A percentile compares a stretch with the other conserved stretches of the same genome.
Conservation (phyloP, 1,140 invertebrate species). For the Anastrepha obliqua region DNA sequence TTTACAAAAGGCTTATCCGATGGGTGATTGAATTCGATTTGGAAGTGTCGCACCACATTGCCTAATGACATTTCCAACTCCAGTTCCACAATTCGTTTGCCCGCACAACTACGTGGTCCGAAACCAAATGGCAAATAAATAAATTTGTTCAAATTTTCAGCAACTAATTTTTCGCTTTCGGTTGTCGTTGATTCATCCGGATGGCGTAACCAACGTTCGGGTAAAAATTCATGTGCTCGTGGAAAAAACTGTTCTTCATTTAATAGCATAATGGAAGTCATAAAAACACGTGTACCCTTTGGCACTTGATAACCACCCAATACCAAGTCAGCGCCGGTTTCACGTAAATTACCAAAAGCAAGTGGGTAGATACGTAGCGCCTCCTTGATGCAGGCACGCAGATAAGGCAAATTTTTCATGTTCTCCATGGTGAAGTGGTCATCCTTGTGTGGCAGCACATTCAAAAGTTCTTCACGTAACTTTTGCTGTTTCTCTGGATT, state of each 20-base stretch:
- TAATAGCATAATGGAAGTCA: constrained; percentile 73
- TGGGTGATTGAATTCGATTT: constrained; percentile 76
- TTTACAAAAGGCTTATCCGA: constrained; percentile 66
- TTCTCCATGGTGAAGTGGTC: constrained; percentile 76
- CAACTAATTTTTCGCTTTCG: constrained; percentile 62
- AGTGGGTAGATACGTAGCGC: constrained; percentile 77
- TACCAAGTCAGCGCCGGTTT: constrained; percentile 76
- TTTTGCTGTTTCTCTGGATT: constrained; percentile 79
- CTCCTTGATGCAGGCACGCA: constrained; percentile 82
- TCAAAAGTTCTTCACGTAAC: constrained; percentile 80
- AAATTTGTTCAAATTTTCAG: constrained; percentile 77
- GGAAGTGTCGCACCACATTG: constrained; percentile 78
- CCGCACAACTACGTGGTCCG: constrained; percentile 77
- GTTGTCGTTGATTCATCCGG: constrained; percentile 52
- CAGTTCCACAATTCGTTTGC: constrained; percentile 82
- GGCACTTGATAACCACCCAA: constrained; percentile 78
- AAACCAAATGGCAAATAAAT: constrained; percentile 79
- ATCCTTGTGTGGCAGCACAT: constrained; percentile 74
- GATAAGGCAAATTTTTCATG: constrained; percentile 77
- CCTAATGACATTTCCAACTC: constrained; percentile 80
- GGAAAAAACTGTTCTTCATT: constrained; percentile 76
- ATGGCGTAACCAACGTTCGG: constrained; percentile 77
- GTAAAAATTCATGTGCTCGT: constrained; percentile 76
- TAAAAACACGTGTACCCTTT: constrained; percentile 76
- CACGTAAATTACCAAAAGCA: constrained; percentile 75